phyloP scores from a whole-genome alignment of 1,140 invertebrate species.

The Batillaria attramentaria region DNA sequence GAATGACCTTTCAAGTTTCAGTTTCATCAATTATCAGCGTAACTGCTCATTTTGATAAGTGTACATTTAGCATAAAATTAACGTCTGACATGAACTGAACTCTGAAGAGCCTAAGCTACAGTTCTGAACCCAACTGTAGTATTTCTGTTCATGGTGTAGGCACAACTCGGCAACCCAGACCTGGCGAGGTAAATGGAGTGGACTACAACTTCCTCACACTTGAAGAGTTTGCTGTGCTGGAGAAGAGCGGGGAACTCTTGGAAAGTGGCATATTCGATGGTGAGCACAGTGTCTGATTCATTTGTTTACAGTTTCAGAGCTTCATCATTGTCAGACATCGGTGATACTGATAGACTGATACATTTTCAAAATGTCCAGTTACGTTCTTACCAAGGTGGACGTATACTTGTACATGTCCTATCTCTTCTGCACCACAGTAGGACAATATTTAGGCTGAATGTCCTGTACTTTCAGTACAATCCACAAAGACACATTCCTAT shows the following conservation, averaged over 20 bases:
- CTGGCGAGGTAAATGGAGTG: conserved; percentile 79
- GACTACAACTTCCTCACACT: conserved; percentile 79
- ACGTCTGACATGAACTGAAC: background rate
- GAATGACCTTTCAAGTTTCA: no score
- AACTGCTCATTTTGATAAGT: background rate
- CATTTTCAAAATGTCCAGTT: no score
- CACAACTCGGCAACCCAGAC: conserved; percentile 77
- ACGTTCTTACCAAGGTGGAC: no score
- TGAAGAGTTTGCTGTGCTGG: conserved; percentile 78
- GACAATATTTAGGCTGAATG: no score
- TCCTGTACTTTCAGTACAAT: no score
- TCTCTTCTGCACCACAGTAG: no score
- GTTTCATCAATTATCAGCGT: no score
- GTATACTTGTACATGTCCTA: no score
- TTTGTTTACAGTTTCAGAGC: background rate
- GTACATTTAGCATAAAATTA: background rate
- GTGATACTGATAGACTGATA: background rate
- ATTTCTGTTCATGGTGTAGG: conserved; percentile 63
- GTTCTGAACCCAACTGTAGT: no score
- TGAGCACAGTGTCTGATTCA: conserved; percentile 57
- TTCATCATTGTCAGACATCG: no score
- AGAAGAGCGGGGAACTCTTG: conserved; percentile 77
- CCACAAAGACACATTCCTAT: no score
- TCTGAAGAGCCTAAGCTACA: background rate
- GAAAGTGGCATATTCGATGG: conserved; percentile 81